Percentiles rank a stretch among this genome's conserved stretches.
These are phyloP conservation scores for Drosophila arizonae DNA, from an alignment of 1,140 invertebrate genomes.

Conservation along the genomic window DNA sequence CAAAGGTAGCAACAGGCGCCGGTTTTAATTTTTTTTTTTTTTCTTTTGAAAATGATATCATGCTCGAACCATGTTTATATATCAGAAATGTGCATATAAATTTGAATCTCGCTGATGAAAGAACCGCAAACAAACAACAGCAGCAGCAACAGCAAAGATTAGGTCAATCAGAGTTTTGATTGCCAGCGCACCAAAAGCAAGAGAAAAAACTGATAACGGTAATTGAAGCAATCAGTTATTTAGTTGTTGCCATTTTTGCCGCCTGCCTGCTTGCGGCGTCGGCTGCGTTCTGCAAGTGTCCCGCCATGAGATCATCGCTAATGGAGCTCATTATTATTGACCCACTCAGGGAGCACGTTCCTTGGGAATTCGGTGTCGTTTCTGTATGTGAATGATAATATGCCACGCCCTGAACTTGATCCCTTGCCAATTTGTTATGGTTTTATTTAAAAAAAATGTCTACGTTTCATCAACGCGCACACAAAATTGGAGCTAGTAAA, in stretches of 20 bases:
- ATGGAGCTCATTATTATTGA: slow-evolving; percentile 24
- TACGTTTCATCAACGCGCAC: background rate
- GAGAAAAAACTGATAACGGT: slow-evolving; percentile 6
- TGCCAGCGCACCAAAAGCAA: background rate
- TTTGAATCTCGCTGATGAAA: background rate
- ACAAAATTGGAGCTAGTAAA: background rate
- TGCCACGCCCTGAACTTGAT: slow-evolving; percentile 4
- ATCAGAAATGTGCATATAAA: background rate
- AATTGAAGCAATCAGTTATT: background rate
- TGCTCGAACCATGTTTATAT: slow-evolving; percentile 18
- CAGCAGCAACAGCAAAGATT: background rate
- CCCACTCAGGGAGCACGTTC: background rate
- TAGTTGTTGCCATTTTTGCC: slow-evolving; percentile 1
- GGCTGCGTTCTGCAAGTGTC: background rate
- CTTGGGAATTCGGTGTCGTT: background rate
- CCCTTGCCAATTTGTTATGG: background rate
- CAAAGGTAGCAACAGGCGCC: slow-evolving; percentile 9
- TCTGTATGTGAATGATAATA: background rate
- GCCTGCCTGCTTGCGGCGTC: background rate
- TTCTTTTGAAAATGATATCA: slow-evolving; percentile 35
- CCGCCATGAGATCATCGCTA: slow-evolving; percentile 34
- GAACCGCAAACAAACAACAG: background rate
- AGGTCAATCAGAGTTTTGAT: background rate
- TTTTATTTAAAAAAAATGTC: background rate
- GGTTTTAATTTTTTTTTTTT: slow-evolving; percentile 29